Conservation (phyloP, 2,113 vertebrate genomes). For the Tichodroma muraria region DNA sequence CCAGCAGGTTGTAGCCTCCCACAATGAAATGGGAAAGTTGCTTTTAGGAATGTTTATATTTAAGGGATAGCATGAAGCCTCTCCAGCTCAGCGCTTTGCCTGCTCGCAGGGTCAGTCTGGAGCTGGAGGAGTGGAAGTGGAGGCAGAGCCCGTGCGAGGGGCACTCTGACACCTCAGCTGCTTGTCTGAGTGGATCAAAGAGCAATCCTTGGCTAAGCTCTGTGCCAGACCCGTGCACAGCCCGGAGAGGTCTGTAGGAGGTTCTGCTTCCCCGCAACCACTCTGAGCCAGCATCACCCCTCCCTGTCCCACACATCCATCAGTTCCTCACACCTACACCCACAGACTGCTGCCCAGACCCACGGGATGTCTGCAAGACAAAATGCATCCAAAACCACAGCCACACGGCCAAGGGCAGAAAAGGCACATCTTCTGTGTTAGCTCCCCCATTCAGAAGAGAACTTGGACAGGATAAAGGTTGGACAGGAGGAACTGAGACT, state of each 20-base stretch:
- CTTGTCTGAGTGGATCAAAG: neutral
- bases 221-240: neutral
- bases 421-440: neutral
- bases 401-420: neutral
- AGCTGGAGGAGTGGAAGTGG: neutral
- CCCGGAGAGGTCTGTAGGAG: neutral
- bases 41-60: conserved; percentile 40
- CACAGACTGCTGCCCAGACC: neutral
- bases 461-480: neutral
- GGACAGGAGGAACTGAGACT: neutral
- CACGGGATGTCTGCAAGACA: neutral
- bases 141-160: neutral
- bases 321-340: neutral
- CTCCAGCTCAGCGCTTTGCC: neutral
- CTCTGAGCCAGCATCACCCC: neutral
- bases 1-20: conserved; percentile 8
- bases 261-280: neutral
- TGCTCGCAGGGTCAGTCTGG: neutral
- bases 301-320: neutral
- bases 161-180: neutral
- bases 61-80: neutral
- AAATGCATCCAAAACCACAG: neutral
- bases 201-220: neutral
- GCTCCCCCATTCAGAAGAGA: neutral
- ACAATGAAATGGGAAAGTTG: conserved; percentile 3